These are phyloP conservation scores for Procapra przewalskii DNA, from an alignment of 2,113 vertebrate species.

Conservation along the genomic window DNA sequence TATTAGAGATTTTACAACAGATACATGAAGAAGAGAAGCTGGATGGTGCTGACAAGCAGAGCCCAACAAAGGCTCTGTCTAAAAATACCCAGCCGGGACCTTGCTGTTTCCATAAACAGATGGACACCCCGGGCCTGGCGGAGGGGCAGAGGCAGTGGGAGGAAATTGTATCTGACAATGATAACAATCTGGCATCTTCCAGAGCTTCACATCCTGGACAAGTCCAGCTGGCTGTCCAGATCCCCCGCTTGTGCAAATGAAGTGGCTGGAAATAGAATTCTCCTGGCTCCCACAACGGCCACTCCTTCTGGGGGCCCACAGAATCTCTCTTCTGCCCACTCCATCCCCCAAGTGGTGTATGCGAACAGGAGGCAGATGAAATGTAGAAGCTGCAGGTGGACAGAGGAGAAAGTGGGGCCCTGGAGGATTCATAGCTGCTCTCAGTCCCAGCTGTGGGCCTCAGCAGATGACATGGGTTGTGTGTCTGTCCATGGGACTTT, in stretches of 20 bases:
- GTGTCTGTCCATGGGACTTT: not conserved
- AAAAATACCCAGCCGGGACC: conserved; percentile 80
- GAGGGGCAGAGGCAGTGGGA: conserved; percentile 77
- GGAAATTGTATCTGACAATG: conserved; percentile 82
- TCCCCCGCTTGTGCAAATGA: conserved; percentile 63
- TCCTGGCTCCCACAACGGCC: not conserved
- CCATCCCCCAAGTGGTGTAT: not conserved
- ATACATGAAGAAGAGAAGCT: not conserved
- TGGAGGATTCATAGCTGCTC: not conserved
- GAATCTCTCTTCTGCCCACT: not conserved
- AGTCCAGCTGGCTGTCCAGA: conserved; percentile 62
- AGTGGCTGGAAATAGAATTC: conserved; percentile 65
- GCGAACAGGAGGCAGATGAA: not conserved
- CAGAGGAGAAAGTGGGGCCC: not conserved
- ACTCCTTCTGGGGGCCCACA: not conserved
- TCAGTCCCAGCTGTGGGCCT: not conserved
- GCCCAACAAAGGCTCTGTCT: conserved; percentile 75
- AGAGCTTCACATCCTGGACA: conserved; percentile 78
- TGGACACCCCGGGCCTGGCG: conserved; percentile 74
- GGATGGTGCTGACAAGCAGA: conserved; percentile 61
- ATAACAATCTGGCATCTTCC: conserved; percentile 80
- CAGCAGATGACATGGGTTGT: not conserved
- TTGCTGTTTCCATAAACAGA: conserved; percentile 83
- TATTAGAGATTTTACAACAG: conserved; percentile 55
- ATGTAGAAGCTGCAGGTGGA: not conserved